These are phyloP conservation scores for Dascyllus trimaculatus DNA, from an alignment of 2,113 vertebrate genomes.

Conservation along the genomic window DNA sequence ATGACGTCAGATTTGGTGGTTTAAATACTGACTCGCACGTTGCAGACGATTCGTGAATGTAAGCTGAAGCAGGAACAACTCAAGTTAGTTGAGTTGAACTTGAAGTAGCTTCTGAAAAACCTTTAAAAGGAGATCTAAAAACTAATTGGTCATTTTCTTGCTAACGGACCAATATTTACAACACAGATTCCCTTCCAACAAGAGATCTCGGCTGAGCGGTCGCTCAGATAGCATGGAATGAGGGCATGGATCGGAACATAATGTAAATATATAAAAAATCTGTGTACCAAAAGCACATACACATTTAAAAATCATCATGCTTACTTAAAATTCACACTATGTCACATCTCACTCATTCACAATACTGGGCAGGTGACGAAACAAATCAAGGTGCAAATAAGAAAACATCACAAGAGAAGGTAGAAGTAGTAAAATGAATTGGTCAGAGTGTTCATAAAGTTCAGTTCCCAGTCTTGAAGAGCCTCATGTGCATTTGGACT, in stretches of 20 bases:
- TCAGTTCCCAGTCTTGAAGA: constrained; percentile 10
- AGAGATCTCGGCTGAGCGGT: constrained; percentile 25
- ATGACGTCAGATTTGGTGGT: neutral
- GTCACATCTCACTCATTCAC: constrained; percentile 70
- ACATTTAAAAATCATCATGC: constrained; percentile 65
- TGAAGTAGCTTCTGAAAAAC: constrained; percentile 8
- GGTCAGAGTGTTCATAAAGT: constrained; percentile 14
- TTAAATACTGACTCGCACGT: neutral
- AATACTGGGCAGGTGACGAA: constrained; percentile 65
- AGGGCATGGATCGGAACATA: constrained; percentile 13
- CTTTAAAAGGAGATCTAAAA: neutral
- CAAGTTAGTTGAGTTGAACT: constrained; percentile 6
- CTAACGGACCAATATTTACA: constrained; percentile 25
- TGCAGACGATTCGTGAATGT: neutral
- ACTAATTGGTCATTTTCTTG: constrained; percentile 9
- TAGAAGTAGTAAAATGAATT: constrained; percentile 20
- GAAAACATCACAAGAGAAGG: constrained; percentile 39
- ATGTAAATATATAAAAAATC: constrained; percentile 34
- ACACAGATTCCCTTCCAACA: constrained; percentile 17
- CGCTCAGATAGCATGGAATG: constrained; percentile 39
- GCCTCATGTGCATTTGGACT: constrained; percentile 30
- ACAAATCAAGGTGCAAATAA: constrained; percentile 66
- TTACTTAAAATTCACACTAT: constrained; percentile 43
- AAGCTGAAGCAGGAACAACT: neutral
- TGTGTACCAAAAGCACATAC: constrained; percentile 60